A percentile compares a stretch with the other conserved stretches of the same genome.
Evolutionary conservation across 2,888 invertebrate genomes (phyloP).

Genomic region (Chrysodeixis includens): DNA sequence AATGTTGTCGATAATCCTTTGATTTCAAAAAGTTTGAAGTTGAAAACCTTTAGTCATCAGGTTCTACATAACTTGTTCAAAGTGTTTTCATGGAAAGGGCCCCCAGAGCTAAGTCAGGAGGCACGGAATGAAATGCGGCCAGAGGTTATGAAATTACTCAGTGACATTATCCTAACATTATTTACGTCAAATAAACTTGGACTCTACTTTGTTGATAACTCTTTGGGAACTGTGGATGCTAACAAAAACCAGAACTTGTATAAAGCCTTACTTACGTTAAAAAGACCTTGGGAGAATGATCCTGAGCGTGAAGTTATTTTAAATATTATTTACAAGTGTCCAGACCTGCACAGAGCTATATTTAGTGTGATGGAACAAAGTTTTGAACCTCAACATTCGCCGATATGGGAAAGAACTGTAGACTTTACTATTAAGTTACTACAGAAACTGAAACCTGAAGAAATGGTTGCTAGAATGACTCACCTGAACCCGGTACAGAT

Average conservation of each 20-base stretch:
- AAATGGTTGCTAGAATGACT: conserved; percentile 81
- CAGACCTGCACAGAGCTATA: conserved; percentile 91
- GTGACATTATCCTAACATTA: conserved; percentile 92
- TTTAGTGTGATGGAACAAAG: conserved; percentile 89
- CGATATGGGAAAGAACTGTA: conserved; percentile 86
- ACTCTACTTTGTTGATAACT: conserved; percentile 92
- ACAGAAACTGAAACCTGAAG: conserved; percentile 82
- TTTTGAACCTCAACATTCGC: conserved; percentile 90
- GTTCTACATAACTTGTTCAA: conserved; percentile 91
- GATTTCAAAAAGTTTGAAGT: conserved; percentile 92
- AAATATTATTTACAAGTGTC: conserved; percentile 91
- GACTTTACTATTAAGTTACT: conserved; percentile 84
- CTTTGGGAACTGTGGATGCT: conserved; percentile 89
- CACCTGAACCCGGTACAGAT: conserved; percentile 87
- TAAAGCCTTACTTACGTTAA: conserved; percentile 90
- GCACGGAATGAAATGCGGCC: conserved; percentile 71
- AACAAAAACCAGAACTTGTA: conserved; percentile 90
- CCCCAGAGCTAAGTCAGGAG: conserved; percentile 82
- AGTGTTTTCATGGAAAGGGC: conserved; percentile 94
- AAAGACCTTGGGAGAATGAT: conserved; percentile 92
- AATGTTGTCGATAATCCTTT: conserved; percentile 91
- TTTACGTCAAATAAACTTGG: conserved; percentile 94
- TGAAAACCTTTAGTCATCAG: conserved; percentile 91
- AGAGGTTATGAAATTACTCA: conserved; percentile 89
- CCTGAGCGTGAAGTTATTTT: conserved; percentile 90